Conservation (phyloP, 2,888 invertebrate species). For the Drosophila yooni region DNA sequence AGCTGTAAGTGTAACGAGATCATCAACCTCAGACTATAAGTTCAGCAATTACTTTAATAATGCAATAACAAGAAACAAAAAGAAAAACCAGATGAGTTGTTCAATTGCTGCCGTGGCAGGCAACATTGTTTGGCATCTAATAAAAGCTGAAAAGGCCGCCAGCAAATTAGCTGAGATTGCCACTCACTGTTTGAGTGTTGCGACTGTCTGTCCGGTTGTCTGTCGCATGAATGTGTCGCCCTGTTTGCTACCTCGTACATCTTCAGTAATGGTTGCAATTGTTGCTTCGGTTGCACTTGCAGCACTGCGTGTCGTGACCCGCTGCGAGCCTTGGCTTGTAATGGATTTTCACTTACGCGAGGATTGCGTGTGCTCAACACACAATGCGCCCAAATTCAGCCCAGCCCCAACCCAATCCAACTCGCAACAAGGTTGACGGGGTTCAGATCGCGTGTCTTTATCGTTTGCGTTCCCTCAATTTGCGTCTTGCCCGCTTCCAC, state of each 20-base stretch:
- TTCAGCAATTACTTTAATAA: background rate
- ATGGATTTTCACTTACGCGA: conserved; percentile 71
- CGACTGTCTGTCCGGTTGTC: background rate
- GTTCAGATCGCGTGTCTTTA: conserved; percentile 42
- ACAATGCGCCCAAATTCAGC: conserved; percentile 9
- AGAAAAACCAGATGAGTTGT: background rate
- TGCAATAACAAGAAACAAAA: background rate
- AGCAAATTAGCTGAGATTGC: background rate
- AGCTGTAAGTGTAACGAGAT: background rate
- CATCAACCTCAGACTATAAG: background rate
- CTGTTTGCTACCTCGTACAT: conserved; percentile 33
- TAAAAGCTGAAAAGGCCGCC: background rate
- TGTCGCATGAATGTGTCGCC: conserved; percentile 1
- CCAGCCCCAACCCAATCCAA: background rate
- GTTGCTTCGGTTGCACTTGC: background rate
- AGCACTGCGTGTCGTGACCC: conserved; percentile 54
- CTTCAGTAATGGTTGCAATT: conserved; percentile 6
- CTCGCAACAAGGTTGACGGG: background rate
- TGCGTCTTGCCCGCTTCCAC: conserved; percentile 27
- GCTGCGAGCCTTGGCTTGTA: conserved; percentile 28
- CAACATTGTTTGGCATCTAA: background rate
- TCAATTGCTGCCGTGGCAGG: background rate
- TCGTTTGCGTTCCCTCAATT: conserved; percentile 16
- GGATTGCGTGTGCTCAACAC: conserved; percentile 61
- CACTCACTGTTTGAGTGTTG: background rate